Evolutionary conservation across 2,888 invertebrate genomes (phyloP).

Genomic region (Panzeria rudis): DNA sequence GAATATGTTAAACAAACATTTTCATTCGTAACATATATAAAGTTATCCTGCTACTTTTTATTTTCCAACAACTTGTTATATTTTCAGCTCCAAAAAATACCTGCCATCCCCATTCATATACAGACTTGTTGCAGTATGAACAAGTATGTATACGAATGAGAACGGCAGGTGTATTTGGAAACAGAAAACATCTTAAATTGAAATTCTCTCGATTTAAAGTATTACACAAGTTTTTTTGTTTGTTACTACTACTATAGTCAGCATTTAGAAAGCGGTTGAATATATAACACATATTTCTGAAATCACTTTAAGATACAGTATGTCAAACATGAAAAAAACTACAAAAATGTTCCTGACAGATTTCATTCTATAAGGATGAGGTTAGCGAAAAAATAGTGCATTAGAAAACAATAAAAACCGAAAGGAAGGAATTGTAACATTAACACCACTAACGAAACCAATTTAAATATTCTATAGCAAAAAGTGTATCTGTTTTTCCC

Average conservation of each 20-base stretch:
- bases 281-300: background rate
- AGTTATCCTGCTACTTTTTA: too few species aligned
- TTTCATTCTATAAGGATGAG: slow-evolving; percentile 42
- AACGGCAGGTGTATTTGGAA: background rate
- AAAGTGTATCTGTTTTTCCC: slow-evolving; percentile 23
- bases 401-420: slow-evolving; percentile 7
- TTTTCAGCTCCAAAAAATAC: too few species aligned
- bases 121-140: background rate
- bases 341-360: background rate
- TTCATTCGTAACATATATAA: too few species aligned
- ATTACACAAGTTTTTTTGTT: background rate
- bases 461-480: slow-evolving; percentile 55
- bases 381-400: slow-evolving; percentile 12
- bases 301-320: background rate
- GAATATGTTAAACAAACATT: too few species aligned
- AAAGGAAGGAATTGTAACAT: slow-evolving; percentile 34
- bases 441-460: slow-evolving; percentile 67
- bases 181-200: background rate
- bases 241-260: background rate
- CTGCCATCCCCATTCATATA: too few species aligned
- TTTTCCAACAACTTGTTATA: too few species aligned
- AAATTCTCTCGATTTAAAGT: background rate
- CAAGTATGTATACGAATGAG: background rate
- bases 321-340: background rate
- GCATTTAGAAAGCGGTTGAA: background rate